These are phyloP conservation scores for Andrena haemorrhoa DNA, from an alignment of 2,888 invertebrate genomes.

Conservation along the genomic window DNA sequence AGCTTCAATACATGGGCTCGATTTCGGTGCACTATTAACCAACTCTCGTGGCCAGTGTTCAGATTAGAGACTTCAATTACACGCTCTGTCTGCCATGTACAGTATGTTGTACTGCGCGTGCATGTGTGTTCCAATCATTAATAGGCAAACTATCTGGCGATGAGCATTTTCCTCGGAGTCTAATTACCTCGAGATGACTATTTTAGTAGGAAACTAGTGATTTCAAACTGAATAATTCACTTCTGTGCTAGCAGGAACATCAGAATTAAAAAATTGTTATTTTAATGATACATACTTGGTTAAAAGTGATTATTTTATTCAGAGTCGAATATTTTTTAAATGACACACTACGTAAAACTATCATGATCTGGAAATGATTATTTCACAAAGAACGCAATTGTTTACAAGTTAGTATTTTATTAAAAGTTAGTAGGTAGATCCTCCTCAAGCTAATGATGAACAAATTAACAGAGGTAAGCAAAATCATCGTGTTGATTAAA, in stretches of 20 bases:
- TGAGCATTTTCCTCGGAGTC: not conserved
- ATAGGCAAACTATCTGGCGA: not conserved
- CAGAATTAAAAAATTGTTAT: not conserved
- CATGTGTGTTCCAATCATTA: not conserved
- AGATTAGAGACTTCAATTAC: slow-evolving; percentile 27
- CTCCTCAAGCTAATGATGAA: not conserved
- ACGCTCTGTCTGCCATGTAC: slow-evolving; percentile 8
- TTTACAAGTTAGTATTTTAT: not conserved
- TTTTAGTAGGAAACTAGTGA: not conserved
- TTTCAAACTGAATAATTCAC: not conserved
- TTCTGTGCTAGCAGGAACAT: not conserved
- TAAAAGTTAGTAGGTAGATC: not conserved
- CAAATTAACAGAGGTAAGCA: not conserved
- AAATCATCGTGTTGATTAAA: no score
- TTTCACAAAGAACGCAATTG: not conserved
- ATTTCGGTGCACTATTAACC: slow-evolving; percentile 19
- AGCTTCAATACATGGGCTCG: slow-evolving; percentile 4
- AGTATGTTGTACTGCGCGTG: not conserved
- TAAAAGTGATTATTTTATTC: not conserved
- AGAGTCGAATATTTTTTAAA: not conserved
- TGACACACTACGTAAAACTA: not conserved
- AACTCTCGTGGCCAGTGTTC: slow-evolving; percentile 10
- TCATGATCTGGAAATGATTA: not conserved
- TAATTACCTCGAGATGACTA: not conserved
- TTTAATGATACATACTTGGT: not conserved